Conservation (phyloP, 2,797 vertebrate species). For the Pelochelys cantorii region DNA sequence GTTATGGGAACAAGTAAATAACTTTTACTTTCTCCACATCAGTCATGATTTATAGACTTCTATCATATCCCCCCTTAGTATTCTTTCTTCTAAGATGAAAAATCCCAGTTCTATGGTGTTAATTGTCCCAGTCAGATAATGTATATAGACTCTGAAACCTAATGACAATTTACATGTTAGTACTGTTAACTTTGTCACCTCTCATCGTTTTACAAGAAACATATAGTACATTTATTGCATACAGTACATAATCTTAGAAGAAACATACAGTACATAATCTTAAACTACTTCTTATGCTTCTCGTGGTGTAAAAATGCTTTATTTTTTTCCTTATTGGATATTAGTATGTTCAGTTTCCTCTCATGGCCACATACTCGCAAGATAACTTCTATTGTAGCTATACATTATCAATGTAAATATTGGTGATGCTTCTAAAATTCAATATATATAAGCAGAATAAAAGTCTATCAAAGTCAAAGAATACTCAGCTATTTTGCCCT, state of each 20-base stretch:
- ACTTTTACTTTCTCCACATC: no score
- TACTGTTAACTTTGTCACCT: background rate
- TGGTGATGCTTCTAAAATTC: background rate
- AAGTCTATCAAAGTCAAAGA: background rate
- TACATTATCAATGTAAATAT: background rate
- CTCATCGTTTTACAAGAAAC: background rate
- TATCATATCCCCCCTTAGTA: no score
- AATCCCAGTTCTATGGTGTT: background rate
- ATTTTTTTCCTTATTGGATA: background rate
- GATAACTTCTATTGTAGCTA: background rate
- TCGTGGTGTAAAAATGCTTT: background rate
- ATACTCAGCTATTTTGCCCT: background rate
- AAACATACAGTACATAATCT: background rate
- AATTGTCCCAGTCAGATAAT: fast-evolving
- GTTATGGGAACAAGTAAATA: no score
- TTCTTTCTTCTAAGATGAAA: no score
- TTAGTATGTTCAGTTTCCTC: background rate
- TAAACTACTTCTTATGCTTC: background rate
- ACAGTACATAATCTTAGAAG: no score
- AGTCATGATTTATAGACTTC: no score
- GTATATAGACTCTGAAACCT: background rate
- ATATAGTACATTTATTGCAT: background rate
- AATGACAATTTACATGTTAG: background rate
- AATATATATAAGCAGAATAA: background rate
- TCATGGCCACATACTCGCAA: background rate